Evolutionary conservation across 2,888 invertebrate genomes (phyloP), one percentile per base, ranked within the genome.

Genomic region (Neria commutata): DNA sequence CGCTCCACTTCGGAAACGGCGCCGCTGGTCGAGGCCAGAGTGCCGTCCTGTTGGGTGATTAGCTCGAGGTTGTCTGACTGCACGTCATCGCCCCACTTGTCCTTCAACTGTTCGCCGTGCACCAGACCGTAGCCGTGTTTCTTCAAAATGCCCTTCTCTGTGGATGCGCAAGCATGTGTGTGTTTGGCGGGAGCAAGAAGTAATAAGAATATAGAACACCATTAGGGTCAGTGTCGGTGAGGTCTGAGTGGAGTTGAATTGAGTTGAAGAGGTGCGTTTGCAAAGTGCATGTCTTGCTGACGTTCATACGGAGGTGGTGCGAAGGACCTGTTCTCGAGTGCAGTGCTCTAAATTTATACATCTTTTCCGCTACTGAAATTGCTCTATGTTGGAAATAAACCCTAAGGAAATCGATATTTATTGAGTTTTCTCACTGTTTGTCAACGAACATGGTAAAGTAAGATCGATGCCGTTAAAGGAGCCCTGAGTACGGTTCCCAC

Each of bases 81-180:
- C 49, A 88, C 88, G 76, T 88, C 88, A 60, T 89, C 89, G 14
- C 86, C 87, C 91, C 90, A 91, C 77, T 88, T 88, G 73, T 89
- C 90, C 79, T 90, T 90, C 67, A 87, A 86, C 71, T 89, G 89
- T 70, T 85, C 84, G 69, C 85, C 84, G 71, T 90, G 88, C 70
- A 90, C 89, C 70, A 92, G 90, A 71, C 92, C 92, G 73, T 87
- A 88, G 80, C 86, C 87, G 73, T 89, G 88, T 83, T 94, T 94
- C 86, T 95, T 95, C 77, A 95, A 86, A 80, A 95, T 95, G 60
- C 95, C 95, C 83, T 94, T 94, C 84, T 94, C 94, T 72, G 92
- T 70, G 66, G 55, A 59, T 24, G 33, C 21, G n/a, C n/a, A n/a
- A n/a, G 11, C 11, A 29, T 5, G 11, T 29, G 29, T 29, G 29